Evolutionary conservation across 2,888 invertebrate species (phyloP).

Genomic region (Bembecia ichneumoniformis): DNA sequence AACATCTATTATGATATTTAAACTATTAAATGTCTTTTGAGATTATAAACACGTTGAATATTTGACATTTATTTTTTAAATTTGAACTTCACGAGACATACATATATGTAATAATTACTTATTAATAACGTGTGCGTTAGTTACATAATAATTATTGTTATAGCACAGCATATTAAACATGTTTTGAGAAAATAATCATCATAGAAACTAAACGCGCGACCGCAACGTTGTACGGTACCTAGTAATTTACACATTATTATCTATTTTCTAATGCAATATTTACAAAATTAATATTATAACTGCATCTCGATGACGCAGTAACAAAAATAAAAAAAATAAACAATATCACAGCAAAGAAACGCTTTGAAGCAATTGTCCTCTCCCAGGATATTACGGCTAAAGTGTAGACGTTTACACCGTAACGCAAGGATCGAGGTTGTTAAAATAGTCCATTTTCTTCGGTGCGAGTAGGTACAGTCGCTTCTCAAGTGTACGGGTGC

Average conservation of each 20-base stretch:
- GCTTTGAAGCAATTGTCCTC: conserved; percentile 5
- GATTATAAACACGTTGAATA: background rate
- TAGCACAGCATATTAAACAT: background rate
- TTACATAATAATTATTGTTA: background rate
- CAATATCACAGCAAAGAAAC: conserved; percentile 66
- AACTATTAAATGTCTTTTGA: background rate
- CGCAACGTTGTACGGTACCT: background rate
- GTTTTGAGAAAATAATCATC: background rate
- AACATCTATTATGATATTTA: too few species aligned
- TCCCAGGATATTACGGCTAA: background rate
- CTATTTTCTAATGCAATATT: conserved; percentile 26
- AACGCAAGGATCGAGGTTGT: conserved; percentile 23
- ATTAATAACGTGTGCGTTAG: background rate
- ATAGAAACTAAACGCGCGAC: too few species aligned
- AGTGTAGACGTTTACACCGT: conserved; percentile 10
- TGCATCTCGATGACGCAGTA: conserved; percentile 37
- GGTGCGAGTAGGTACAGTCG: background rate
- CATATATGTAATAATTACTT: background rate
- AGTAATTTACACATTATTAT: background rate
- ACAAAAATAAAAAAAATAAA: conserved; percentile 17
- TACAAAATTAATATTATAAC: conserved; percentile 39
- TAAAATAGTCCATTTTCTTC: conserved; percentile 13
- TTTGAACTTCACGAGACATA: background rate
- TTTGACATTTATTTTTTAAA: background rate
- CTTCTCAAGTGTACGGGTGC: background rate